These are phyloP conservation scores for Mamestra brassicae DNA, from an alignment of 2,888 invertebrate genomes.

Conservation along the genomic window DNA sequence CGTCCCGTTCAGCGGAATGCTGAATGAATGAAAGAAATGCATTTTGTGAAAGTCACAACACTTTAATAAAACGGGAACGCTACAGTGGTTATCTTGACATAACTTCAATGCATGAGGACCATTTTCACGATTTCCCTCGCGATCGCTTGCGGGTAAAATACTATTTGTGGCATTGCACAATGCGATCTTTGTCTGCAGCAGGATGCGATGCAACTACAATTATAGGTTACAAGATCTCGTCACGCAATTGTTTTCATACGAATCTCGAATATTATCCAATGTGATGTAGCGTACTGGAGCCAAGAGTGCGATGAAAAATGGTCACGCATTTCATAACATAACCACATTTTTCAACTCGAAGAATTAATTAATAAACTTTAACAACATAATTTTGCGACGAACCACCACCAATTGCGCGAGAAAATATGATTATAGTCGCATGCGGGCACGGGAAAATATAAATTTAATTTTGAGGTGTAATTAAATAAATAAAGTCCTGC, in stretches of 20 bases:
- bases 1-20: not conserved
- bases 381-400: too few relatives aligned
- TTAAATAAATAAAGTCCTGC: too few relatives aligned
- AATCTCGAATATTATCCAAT: not conserved
- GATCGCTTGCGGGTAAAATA: constrained; percentile 6
- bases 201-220: not conserved
- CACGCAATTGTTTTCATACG: not conserved
- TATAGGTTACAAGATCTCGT: not conserved
- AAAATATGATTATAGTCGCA: not conserved
- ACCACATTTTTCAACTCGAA: not conserved
- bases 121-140: constrained; percentile 1
- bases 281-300: not conserved
- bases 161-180: constrained; percentile 10
- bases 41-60: constrained; percentile 4
- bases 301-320: not conserved
- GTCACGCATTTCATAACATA: too few relatives aligned
- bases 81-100: constrained; percentile 8
- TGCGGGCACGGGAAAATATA: too few relatives aligned
- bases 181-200: not conserved
- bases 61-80: constrained; percentile 8
- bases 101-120: not conserved
- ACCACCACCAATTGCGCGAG: too few relatives aligned
- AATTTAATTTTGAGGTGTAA: too few relatives aligned
- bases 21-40: not conserved
- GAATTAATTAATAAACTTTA: not conserved